Base-by-base conservation (phyloP, 92 coral and sea anemone species). In the Epizoanthus stellaris region DNA sequence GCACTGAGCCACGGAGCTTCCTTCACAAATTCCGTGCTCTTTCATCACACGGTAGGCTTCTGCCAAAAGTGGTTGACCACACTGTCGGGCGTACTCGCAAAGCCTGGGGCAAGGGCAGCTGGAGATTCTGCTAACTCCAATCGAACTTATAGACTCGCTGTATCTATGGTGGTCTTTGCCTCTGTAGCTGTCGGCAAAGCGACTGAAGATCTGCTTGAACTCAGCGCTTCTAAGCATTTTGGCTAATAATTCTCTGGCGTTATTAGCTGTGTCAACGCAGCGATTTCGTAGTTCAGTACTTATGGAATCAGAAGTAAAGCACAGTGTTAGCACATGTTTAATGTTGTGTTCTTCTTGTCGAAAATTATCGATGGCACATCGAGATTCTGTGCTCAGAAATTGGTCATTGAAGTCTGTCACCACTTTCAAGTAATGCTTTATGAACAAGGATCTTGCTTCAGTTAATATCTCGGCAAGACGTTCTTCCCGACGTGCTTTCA, bases 1-100 rank as follows among this genome's bases (percentile, higher is more conserved):
- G 54, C 92, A 89, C 30, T 89, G 89, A 4, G 92, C 92, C 38
- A 85, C 71, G 38, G 84, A 62, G 56, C 80, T 84, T 15, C 84
- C 88, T 0, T 23, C 4, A 45, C 75, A 73, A 63, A 86, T 54
- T 3, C 81, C 76, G 23, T 58, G 90, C 1, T 25, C 38, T 15
- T 34, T 65, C 80, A 71, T 87, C 66, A 86, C 67, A 68, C 11
- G 43, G 61, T 75, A 66, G 4, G 90, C 90, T 58, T 60, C 52
- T 67, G 42, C 57, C 56, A 89, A 68, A 67, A 64, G 63, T 38
- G 42, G 34, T 23, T 77, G 80, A 21, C 89, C 92, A 67, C 39
- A 49, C 6, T 67, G 67, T 25, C 84, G 64, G 56, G 87, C 87
- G 5, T 36, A 40, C 34, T 57, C 60, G 9, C 90, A 86, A 17